Base-by-base conservation (phyloP, 2,113 vertebrate genomes). In the Cyanoliseus patagonus region DNA sequence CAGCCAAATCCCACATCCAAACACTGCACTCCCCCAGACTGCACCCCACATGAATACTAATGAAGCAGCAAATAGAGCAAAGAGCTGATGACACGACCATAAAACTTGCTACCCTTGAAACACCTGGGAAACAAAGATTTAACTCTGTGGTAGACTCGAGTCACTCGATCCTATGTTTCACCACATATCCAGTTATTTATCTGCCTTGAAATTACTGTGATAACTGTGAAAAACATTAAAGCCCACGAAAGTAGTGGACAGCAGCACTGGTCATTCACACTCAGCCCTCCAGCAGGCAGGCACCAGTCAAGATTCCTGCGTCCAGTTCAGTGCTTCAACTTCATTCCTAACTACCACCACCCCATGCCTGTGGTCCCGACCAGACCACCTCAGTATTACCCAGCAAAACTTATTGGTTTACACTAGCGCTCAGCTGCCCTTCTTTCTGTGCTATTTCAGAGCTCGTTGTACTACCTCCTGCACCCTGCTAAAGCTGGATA, bases 11-110 rank as follows among this genome's bases (percentile, higher is more conserved):
- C 86, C 49, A 17, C 9, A 22, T 10, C 75, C 82, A 73, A 90
- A 25, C 2, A 6, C 63, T 46, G 73, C 0, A 2, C 64, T 81
- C 20, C 85, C 63, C 68, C n/a, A 68, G 70, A 57, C 81, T 20
- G 52, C 28, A 49, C 78, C 67, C 82, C 75, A 73, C 16, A 0
- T 3, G 44, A 69, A 79, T 73, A 59, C 66, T 93, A 86, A 91
- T 15, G 69, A 93, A 84, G 94, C 90, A 84, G 66, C 53, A 95
- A 79, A 82, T 35, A 90, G 73, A 95, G 77, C 80, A 82, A 80
- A 68, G 57, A 78, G 33, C 44, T 84, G 80, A 90, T 2, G 7
- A 86, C 63, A 73, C 0, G 9, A 39, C 63, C 69, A 63, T 96
- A 96, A 92, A 93, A 86, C 31, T 69, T 55, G 31, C 31, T 91